phyloP scores from a whole-genome alignment of 2,797 vertebrate species.

The Anguilla megastoma region DNA sequence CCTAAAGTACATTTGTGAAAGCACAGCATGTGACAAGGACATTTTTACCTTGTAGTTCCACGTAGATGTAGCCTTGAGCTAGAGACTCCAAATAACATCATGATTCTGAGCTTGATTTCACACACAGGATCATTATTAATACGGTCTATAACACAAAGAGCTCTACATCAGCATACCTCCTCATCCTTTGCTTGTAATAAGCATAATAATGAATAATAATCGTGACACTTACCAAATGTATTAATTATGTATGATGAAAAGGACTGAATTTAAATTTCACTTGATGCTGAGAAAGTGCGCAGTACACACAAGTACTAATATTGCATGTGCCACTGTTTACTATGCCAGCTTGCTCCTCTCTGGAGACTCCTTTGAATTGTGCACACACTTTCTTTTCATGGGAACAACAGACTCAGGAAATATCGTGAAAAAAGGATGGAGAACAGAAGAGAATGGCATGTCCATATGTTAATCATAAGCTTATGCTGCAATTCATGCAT shows the following conservation, averaged over 20 bases:
- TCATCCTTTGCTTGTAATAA: neutral
- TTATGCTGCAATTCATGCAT: neutral
- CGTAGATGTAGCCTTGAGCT: neutral
- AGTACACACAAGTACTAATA: neutral
- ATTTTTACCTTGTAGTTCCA: neutral
- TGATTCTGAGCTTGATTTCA: neutral
- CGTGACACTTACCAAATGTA: neutral
- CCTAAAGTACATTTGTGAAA: neutral
- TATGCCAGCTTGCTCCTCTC: neutral
- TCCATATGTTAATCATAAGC: neutral
- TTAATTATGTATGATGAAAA: slow-evolving; percentile 12
- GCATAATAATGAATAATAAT: slow-evolving; percentile 15
- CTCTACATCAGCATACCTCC: neutral
- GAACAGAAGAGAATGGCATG: neutral
- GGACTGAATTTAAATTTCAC: neutral
- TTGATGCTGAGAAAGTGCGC: neutral
- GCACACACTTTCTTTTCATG: neutral
- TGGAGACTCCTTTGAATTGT: neutral
- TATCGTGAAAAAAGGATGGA: neutral
- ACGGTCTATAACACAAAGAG: neutral
- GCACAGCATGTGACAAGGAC: neutral
- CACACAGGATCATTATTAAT: neutral
- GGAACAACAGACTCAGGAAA: neutral
- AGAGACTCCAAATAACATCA: neutral
- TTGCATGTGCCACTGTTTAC: neutral